A percentile compares a stretch with the other conserved stretches of the same genome.
Evolutionary conservation across 2,113 vertebrate species (phyloP).

Genomic region (Indicator indicator): DNA sequence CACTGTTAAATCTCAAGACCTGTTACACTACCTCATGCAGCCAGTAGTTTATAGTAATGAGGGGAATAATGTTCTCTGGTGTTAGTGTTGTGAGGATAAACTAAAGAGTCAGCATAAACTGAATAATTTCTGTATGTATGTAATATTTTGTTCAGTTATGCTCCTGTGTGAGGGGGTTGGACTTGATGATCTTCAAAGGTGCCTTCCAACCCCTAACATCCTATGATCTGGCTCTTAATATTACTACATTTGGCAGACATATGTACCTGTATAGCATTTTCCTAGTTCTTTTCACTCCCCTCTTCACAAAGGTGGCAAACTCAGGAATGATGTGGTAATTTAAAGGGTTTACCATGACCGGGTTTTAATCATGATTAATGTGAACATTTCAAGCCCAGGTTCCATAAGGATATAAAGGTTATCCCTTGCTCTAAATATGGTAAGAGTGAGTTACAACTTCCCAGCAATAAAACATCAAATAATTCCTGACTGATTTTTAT

Average conservation of each 20-base stretch:
- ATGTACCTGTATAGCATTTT: background rate
- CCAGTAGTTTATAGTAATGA: background rate
- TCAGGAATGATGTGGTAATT: background rate
- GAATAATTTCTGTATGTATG: background rate
- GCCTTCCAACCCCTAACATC: too few species aligned
- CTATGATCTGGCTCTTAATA: background rate
- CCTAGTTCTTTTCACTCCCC: background rate
- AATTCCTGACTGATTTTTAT: background rate
- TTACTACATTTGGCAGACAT: background rate
- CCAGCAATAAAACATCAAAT: background rate
- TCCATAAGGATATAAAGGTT: background rate
- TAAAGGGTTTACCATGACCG: background rate
- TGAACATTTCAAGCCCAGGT: background rate
- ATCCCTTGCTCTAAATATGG: background rate
- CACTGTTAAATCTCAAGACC: background rate
- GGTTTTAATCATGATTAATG: background rate
- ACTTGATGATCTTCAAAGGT: too few species aligned
- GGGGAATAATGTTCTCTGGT: background rate
- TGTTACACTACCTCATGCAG: background rate
- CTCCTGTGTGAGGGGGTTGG: too few species aligned
- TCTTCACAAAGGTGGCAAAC: background rate
- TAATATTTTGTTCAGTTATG: background rate
- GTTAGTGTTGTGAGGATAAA: background rate
- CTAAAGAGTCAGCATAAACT: background rate
- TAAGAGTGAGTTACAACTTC: background rate